Percentiles rank a stretch among this genome's conserved stretches.
phyloP scores from a whole-genome alignment of 2,113 vertebrate species.

The Theristicus caerulescens region DNA sequence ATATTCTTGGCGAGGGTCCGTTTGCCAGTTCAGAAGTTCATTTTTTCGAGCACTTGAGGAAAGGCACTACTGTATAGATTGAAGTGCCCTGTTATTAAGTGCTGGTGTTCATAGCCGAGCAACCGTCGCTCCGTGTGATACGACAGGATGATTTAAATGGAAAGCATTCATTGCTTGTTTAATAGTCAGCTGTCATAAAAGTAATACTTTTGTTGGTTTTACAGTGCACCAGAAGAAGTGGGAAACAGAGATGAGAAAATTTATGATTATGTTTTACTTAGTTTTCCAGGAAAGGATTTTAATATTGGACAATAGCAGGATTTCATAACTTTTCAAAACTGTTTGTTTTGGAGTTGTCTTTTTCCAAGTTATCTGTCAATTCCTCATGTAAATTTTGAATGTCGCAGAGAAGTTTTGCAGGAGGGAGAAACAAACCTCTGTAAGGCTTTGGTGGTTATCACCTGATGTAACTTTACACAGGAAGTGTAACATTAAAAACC shows the following conservation, averaged over 20 bases:
- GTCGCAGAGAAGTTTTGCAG: not conserved
- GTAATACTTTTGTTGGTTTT: not conserved
- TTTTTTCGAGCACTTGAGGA: not conserved
- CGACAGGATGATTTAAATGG: not conserved
- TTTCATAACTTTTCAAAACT: not conserved
- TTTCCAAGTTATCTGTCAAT: not conserved
- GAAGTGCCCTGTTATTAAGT: not conserved
- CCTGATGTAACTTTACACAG: not conserved
- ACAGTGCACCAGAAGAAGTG: not conserved
- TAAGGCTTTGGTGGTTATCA: not conserved
- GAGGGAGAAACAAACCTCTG: not conserved
- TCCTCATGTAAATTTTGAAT: not conserved
- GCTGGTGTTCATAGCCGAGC: conserved; percentile 1
- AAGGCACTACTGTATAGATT: not conserved
- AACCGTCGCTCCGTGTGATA: not conserved
- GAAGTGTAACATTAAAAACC: not conserved
- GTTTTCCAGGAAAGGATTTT: not conserved
- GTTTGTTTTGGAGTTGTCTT: not conserved
- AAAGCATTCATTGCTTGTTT: not conserved
- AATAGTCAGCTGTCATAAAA: conserved; percentile 34
- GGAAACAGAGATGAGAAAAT: not conserved
- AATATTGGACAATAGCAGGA: not conserved
- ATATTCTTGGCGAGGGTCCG: not conserved
- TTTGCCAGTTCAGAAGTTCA: conserved; percentile 42
- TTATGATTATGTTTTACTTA: not conserved